Conservation (phyloP, 2,113 vertebrate species). For the Atractosteus spatula region DNA sequence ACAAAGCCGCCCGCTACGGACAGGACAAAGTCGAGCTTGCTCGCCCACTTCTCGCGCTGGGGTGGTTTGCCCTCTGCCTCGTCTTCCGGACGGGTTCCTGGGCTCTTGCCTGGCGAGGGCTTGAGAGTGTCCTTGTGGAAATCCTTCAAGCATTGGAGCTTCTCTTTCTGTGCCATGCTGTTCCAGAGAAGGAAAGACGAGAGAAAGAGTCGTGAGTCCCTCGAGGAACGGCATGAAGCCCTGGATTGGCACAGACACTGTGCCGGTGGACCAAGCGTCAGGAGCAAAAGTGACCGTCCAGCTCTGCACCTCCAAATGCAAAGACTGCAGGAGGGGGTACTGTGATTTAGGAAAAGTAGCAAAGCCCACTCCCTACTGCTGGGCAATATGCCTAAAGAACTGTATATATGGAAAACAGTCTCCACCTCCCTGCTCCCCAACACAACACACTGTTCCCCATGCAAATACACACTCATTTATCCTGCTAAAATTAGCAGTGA, state of each 20-base stretch:
- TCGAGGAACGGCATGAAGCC: background rate
- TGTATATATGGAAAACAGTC: background rate
- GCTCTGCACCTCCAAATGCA: background rate
- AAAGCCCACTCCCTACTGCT: background rate
- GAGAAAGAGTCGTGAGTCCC: background rate
- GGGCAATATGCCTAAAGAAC: background rate
- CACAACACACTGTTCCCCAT: too few species aligned
- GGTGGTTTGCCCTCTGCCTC: constrained; percentile 90
- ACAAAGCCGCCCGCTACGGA: constrained; percentile 96
- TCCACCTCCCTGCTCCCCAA: background rate
- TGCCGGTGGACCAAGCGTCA: background rate
- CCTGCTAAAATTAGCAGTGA: background rate
- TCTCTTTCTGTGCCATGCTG: constrained; percentile 94
- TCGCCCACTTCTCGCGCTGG: constrained; percentile 95
- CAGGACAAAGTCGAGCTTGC: constrained; percentile 96
- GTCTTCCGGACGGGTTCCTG: constrained; percentile 88
- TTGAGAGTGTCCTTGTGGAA: constrained; percentile 98
- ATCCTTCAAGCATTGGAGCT: constrained; percentile 94
- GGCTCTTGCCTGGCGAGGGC: constrained; percentile 95
- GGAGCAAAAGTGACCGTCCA: background rate
- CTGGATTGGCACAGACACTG: too few species aligned
- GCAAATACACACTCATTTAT: too few species aligned
- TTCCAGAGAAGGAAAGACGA: constrained; percentile 20
- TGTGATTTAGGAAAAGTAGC: background rate
- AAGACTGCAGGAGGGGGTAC: background rate